Conservation (phyloP, 2,113 vertebrate genomes). For the Vidua chalybeata region DNA sequence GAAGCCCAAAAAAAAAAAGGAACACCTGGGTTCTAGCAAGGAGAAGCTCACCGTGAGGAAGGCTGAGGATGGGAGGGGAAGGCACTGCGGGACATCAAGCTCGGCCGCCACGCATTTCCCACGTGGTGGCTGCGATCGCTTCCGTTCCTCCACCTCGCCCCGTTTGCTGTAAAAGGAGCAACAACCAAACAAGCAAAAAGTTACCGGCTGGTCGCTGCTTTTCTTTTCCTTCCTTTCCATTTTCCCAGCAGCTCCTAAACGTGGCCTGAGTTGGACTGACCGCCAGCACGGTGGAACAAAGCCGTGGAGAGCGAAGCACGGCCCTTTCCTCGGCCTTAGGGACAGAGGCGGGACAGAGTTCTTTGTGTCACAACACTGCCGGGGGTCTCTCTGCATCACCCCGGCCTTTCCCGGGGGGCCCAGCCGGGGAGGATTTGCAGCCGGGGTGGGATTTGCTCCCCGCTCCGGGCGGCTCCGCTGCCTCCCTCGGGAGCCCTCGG, state of each 20-base stretch:
- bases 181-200: background rate
- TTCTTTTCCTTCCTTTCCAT: background rate
- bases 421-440: rapidly evolving
- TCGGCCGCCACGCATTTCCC: background rate
- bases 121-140: background rate
- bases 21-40: background rate
- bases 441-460: background rate
- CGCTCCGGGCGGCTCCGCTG: background rate
- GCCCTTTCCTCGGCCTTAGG: rapidly evolving
- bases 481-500: rapidly evolving
- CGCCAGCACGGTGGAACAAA: rapidly evolving
- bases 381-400: background rate
- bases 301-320: rapidly evolving
- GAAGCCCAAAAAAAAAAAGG: background rate
- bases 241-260: background rate
- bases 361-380: rapidly evolving
- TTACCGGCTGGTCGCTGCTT: rapidly evolving
- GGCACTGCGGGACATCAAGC: background rate
- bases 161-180: rapidly evolving
- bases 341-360: rapidly evolving
- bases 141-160: rapidly evolving
- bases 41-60: background rate
- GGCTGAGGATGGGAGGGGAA: background rate
- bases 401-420: background rate
- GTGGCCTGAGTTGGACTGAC: rapidly evolving